Evolutionary conservation across 2,113 vertebrate genomes (phyloP).

Genomic region (Psophia crepitans): DNA sequence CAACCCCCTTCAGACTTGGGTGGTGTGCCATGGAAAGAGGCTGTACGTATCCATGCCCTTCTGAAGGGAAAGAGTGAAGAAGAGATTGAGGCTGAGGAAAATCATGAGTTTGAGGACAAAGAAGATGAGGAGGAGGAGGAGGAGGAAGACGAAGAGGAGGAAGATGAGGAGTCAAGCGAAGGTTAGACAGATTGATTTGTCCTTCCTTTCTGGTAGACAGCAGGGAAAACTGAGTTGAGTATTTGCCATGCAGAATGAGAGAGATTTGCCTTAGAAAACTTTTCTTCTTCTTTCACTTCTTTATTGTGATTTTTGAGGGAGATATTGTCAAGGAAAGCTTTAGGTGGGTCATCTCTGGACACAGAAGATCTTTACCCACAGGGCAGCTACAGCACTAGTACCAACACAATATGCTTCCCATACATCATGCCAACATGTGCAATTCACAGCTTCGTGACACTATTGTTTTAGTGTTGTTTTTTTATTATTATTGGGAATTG

Average conservation of each 20-base stretch:
- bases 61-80: slow-evolving; percentile 78
- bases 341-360: neutral
- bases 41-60: slow-evolving; percentile 87
- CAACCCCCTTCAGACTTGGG: slow-evolving; percentile 85
- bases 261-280: neutral
- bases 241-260: neutral
- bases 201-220: neutral
- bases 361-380: neutral
- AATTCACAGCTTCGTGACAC: neutral
- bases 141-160: slow-evolving; percentile 65
- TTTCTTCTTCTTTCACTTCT: neutral
- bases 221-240: neutral
- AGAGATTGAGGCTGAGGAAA: slow-evolving; percentile 65
- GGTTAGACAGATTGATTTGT: slow-evolving; percentile 71
- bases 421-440: neutral
- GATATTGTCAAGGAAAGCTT: neutral
- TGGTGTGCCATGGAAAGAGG: slow-evolving; percentile 92
- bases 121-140: slow-evolving; percentile 58
- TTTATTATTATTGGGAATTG: neutral
- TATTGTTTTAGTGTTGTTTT: neutral
- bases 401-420: neutral
- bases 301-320: neutral
- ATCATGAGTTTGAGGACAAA: slow-evolving; percentile 44
- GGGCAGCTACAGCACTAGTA: neutral
- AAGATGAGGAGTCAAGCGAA: slow-evolving; percentile 84